Conservation (phyloP, 2,888 invertebrate genomes). For the Osedax fenrisi region DNA sequence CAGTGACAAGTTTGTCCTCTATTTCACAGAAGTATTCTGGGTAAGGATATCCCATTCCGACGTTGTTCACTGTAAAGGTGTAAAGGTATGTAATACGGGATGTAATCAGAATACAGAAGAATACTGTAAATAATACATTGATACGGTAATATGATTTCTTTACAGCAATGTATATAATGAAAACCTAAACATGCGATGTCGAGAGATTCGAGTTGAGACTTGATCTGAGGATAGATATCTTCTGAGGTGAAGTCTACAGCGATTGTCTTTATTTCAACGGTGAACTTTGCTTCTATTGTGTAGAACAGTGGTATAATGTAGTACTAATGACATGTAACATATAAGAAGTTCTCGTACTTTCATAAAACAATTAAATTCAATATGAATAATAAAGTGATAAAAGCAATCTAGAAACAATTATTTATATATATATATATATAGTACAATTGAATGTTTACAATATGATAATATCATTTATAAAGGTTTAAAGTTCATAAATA, state of each 20-base stretch:
- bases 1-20: slow-evolving; percentile 36
- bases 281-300: too few species aligned
- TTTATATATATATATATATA: too few species aligned
- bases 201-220: background rate
- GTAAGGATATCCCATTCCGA: slow-evolving; percentile 71
- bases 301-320: too few species aligned
- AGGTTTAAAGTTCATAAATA: too few species aligned
- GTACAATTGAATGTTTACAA: too few species aligned
- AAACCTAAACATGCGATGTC: background rate
- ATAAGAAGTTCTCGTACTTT: too few species aligned
- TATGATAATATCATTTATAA: too few species aligned
- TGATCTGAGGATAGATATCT: background rate
- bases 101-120: background rate
- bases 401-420: too few species aligned
- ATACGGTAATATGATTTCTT: background rate
- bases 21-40: slow-evolving; percentile 58
- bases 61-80: slow-evolving; percentile 65
- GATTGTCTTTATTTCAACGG: background rate
- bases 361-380: too few species aligned
- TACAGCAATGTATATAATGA: too few species aligned
- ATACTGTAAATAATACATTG: background rate
- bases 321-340: too few species aligned
- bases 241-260: background rate
- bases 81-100: background rate
- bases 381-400: too few species aligned